These are phyloP conservation scores for Anser brachyrhynchus DNA, from an alignment of 2,113 vertebrate genomes.

Conservation along the genomic window DNA sequence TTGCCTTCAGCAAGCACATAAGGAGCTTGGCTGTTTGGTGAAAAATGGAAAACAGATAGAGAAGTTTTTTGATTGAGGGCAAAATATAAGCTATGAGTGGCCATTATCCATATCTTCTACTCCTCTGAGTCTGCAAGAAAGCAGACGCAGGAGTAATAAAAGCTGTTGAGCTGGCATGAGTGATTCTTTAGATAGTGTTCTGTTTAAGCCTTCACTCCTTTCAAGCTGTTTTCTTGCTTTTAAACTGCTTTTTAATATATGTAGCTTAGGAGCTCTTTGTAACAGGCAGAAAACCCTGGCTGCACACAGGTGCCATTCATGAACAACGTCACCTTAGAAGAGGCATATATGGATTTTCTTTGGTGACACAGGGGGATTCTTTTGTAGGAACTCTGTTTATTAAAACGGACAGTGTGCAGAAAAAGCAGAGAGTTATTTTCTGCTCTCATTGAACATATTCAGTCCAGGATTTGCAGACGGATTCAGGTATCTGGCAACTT, in stretches of 20 bases:
- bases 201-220: background rate
- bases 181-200: background rate
- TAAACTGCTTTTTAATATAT: background rate
- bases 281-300: background rate
- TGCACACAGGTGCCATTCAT: background rate
- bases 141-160: background rate
- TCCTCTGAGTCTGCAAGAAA: background rate
- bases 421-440: background rate
- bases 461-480: background rate
- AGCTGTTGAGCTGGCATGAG: background rate
- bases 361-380: background rate
- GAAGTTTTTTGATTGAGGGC: background rate
- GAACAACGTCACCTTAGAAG: background rate
- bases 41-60: background rate
- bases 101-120: background rate
- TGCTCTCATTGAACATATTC: background rate
- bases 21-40: background rate
- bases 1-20: background rate
- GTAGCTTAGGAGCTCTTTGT: background rate
- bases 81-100: background rate
- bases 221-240: background rate
- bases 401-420: background rate
- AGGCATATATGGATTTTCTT: background rate
- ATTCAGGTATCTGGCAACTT: background rate
- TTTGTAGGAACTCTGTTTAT: background rate